Evolutionary conservation across 2,888 invertebrate genomes (phyloP), one percentile per base, ranked within the genome.

Genomic region (Lochmaea crataegi): DNA sequence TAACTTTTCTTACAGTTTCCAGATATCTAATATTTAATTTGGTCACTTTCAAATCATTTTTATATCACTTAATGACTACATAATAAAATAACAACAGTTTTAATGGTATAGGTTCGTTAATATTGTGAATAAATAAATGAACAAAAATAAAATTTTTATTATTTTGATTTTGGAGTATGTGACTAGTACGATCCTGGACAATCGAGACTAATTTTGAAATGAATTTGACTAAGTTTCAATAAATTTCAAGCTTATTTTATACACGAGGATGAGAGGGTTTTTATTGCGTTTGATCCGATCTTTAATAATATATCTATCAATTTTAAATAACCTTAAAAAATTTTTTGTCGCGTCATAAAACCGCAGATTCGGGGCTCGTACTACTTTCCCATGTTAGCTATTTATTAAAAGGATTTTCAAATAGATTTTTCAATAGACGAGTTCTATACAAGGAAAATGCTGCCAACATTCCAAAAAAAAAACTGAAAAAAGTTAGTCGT

Each of bases 231-330:
- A 61, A 56, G 60, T 63, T 67, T 51, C 63, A 38, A 65, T 70
- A 66, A 48, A 68, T 74, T 74, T 74, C 45, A 74, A 60, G 74
- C 68, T 72, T 41, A 72, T 72, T 71, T 68, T 56, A 58, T 68
- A 71, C 68, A 74, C 74, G 71, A 74, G 74, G 71, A 71, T 68
- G 65, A 65, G 64, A 53, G 5, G 57, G 51, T 74, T 71, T 71
- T 67, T 71, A 51, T 67, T 67, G 32, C 9, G 18, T 56, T 68
- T 63, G 41, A 72, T 57, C 16, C 14, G 18, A 72, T 65, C 14
- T 64, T 65, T 56, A 67, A 61, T 67, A 72, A 72, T 64, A 22
- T 67, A 68, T 71, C 57, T 68, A 74, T 71, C 64, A 73, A 68
- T 57, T 66, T 61, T 38, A 73, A 18, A 51, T 67, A 68, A 48